Evolutionary conservation across 1,140 invertebrate genomes (phyloP).

Genomic region (Cotesia glomerata): DNA sequence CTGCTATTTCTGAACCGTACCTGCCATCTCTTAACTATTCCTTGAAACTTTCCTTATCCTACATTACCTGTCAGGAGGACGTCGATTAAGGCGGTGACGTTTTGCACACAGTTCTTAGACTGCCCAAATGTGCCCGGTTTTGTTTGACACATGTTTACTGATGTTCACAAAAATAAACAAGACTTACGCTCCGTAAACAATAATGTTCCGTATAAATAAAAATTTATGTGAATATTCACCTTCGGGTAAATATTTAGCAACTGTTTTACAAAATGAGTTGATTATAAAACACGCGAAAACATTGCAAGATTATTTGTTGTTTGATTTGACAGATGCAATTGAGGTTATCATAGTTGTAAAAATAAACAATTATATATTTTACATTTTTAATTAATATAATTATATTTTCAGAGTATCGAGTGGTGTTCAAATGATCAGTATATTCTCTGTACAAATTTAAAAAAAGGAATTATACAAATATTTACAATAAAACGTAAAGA

Average conservation of each 20-base stretch:
- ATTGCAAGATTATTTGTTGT: slow-evolving; percentile 41
- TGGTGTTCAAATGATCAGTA: slow-evolving; percentile 55
- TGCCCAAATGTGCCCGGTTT: too few relatives aligned
- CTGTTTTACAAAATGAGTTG: slow-evolving; percentile 51
- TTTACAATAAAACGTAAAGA: slow-evolving; percentile 50
- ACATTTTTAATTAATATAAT: slow-evolving; percentile 7
- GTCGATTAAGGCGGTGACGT: too few relatives aligned
- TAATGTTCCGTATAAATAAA: slow-evolving; percentile 49
- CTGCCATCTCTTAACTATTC: too few relatives aligned
- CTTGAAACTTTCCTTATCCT: too few relatives aligned
- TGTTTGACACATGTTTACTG: too few relatives aligned
- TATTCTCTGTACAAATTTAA: slow-evolving; percentile 53
- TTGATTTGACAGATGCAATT: slow-evolving; percentile 50
- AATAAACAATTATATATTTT: slow-evolving; percentile 16
- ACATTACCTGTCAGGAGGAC: too few relatives aligned
- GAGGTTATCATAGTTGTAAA: slow-evolving; percentile 44
- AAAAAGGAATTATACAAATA: slow-evolving; percentile 49
- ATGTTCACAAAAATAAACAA: too few relatives aligned
- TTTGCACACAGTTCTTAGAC: too few relatives aligned
- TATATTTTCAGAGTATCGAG: slow-evolving; percentile 48
- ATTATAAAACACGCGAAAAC: slow-evolving; percentile 44
- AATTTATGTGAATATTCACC: slow-evolving; percentile 54
- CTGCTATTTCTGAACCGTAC: too few relatives aligned
- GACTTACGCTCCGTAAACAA: too few relatives aligned
- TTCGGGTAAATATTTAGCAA: slow-evolving; percentile 51